Evolutionary conservation across 2,888 invertebrate genomes (phyloP).

Genomic region (Ametastegia equiseti): DNA sequence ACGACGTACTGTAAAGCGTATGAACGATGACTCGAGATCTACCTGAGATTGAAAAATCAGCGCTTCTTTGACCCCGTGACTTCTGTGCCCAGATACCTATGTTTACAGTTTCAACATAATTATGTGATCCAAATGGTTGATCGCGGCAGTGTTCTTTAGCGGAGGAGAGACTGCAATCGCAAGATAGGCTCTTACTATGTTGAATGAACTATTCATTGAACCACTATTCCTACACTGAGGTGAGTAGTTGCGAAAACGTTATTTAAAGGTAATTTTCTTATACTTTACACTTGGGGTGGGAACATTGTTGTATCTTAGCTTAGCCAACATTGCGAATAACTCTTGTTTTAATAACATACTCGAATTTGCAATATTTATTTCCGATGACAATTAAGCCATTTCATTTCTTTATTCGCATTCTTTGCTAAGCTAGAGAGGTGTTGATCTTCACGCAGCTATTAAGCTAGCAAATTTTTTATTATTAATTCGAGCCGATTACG

Average conservation of each 20-base stretch:
- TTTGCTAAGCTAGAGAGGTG: not conserved
- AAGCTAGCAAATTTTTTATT: not conserved
- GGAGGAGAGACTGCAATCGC: slow-evolving; percentile 72
- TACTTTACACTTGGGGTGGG: slow-evolving; percentile 68
- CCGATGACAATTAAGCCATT: not conserved
- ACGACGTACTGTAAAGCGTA: not conserved
- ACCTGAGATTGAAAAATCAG: not conserved
- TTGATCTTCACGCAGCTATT: not conserved
- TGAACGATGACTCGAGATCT: not conserved
- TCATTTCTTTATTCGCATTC: not conserved
- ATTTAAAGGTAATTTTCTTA: slow-evolving; percentile 69
- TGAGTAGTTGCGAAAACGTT: slow-evolving; percentile 75
- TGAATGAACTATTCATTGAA: slow-evolving; percentile 74
- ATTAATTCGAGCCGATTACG: not conserved
- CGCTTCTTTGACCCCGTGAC: slow-evolving; percentile 55
- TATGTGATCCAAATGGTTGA: slow-evolving; percentile 61
- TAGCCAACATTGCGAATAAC: not conserved
- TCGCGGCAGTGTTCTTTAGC: slow-evolving; percentile 65
- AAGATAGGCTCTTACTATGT: slow-evolving; percentile 73
- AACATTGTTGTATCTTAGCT: slow-evolving; percentile 39
- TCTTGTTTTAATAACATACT: not conserved
- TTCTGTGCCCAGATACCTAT: slow-evolving; percentile 60
- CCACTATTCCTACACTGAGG: slow-evolving; percentile 70
- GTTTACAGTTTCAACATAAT: slow-evolving; percentile 61
- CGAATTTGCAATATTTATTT: not conserved